Evolutionary conservation across 2,888 invertebrate species (phyloP).

Genomic region (Xylota segnis): DNA sequence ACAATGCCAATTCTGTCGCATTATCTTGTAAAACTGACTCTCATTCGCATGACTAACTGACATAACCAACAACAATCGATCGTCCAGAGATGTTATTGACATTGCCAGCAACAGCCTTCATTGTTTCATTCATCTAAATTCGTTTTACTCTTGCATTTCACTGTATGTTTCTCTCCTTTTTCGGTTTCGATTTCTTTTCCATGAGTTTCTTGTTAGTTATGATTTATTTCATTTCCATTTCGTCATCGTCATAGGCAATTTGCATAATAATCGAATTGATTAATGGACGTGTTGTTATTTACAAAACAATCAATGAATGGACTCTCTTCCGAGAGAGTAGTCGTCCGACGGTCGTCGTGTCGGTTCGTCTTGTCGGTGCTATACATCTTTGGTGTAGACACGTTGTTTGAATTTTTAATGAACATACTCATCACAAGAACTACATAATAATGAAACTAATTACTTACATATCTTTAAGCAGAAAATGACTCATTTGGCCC

Average conservation of each 20-base stretch:
- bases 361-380: too few species aligned
- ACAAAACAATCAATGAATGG: constrained; percentile 36
- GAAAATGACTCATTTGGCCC: constrained; percentile 27
- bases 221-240: constrained; percentile 40
- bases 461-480: neutral
- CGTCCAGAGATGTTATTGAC: constrained; percentile 47
- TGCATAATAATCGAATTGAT: constrained; percentile 63
- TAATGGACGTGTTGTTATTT: constrained; percentile 63
- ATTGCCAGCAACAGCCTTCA: constrained; percentile 20
- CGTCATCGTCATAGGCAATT: constrained; percentile 35
- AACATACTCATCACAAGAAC: neutral
- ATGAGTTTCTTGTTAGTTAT: constrained; percentile 34
- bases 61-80: constrained; percentile 20
- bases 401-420: constrained; percentile 26
- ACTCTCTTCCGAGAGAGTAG: constrained; percentile 20
- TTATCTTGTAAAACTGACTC: neutral
- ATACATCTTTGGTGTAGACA: constrained; percentile 1
- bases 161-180: constrained; percentile 43
- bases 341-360: neutral
- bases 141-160: constrained; percentile 37
- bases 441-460: neutral
- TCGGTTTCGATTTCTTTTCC: constrained; percentile 51
- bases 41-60: constrained; percentile 30
- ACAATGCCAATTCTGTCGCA: constrained; percentile 1
- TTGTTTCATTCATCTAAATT: constrained; percentile 31